A percentile compares a stretch with the other conserved stretches of the same genome.
Evolutionary conservation across 2,113 vertebrate species (phyloP).

Genomic region (Sus scrofa): DNA sequence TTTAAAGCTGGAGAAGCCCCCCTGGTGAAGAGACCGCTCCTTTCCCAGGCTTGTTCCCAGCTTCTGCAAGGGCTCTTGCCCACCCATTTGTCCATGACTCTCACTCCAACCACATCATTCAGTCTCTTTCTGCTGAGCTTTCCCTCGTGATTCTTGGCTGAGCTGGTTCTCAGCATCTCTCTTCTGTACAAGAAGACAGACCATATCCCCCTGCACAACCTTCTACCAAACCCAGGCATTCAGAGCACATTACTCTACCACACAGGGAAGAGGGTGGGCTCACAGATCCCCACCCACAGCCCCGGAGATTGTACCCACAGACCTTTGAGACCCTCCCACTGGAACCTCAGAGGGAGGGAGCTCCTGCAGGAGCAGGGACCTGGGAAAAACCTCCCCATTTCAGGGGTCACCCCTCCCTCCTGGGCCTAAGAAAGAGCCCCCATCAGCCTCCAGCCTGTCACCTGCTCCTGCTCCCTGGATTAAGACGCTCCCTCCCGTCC

Average conservation of each 20-base stretch:
- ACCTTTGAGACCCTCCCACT: background rate
- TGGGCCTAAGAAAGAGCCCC: background rate
- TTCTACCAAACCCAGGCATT: no score
- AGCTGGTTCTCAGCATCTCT: background rate
- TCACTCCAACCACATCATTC: background rate
- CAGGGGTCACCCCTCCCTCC: background rate
- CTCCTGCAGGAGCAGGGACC: background rate
- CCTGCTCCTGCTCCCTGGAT: background rate
- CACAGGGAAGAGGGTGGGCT: background rate
- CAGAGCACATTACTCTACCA: background rate
- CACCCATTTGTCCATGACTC: background rate
- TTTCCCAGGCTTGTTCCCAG: rapidly evolving
- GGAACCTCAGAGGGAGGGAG: background rate
- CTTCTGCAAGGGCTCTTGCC: background rate
- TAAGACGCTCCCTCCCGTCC: no score
- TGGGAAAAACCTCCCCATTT: background rate
- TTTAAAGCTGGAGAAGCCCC: background rate
- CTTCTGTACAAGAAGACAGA: background rate
- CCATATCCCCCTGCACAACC: no score
- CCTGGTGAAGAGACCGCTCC: no score
- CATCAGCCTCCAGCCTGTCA: background rate
- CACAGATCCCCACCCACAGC: no score
- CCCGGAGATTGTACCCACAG: background rate
- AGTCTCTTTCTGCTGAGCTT: background rate
- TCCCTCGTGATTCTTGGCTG: background rate